phyloP scores from a whole-genome alignment of 2,113 vertebrate genomes.

The Dolichotis patagonum region DNA sequence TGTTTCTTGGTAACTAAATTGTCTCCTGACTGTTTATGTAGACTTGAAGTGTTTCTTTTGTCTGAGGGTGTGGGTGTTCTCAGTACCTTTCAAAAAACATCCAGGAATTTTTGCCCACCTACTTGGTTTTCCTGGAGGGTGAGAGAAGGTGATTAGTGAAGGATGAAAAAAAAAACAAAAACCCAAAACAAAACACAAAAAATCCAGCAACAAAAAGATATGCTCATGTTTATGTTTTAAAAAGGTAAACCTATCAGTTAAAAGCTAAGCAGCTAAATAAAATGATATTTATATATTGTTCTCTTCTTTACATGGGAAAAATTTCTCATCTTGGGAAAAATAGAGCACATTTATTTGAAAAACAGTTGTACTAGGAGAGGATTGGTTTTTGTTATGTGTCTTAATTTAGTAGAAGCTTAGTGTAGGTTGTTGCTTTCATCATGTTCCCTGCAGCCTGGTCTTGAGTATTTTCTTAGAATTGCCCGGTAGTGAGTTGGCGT shows the following conservation, averaged over 20 bases:
- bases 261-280: neutral
- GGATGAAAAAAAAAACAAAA: neutral
- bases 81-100: constrained; percentile 71
- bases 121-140: constrained; percentile 77
- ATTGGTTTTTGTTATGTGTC: neutral
- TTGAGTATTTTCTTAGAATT: constrained; percentile 22
- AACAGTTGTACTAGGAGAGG: neutral
- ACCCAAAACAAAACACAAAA: neutral
- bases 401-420: neutral
- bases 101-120: constrained; percentile 81
- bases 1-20: constrained; percentile 69
- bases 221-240: constrained; percentile 24
- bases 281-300: neutral
- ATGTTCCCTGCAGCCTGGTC: neutral
- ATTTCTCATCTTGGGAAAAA: neutral
- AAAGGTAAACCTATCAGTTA: constrained; percentile 8
- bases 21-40: constrained; percentile 69
- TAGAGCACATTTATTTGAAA: neutral
- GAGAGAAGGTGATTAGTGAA: constrained; percentile 72
- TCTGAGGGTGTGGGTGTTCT: constrained; percentile 75
- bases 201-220: constrained; percentile 38
- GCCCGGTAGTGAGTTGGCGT: neutral
- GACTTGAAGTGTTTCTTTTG: constrained; percentile 58
- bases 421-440: neutral
- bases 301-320: neutral